These are phyloP conservation scores for Actenoides hombroni DNA, from an alignment of 2,113 vertebrate species.

Conservation along the genomic window DNA sequence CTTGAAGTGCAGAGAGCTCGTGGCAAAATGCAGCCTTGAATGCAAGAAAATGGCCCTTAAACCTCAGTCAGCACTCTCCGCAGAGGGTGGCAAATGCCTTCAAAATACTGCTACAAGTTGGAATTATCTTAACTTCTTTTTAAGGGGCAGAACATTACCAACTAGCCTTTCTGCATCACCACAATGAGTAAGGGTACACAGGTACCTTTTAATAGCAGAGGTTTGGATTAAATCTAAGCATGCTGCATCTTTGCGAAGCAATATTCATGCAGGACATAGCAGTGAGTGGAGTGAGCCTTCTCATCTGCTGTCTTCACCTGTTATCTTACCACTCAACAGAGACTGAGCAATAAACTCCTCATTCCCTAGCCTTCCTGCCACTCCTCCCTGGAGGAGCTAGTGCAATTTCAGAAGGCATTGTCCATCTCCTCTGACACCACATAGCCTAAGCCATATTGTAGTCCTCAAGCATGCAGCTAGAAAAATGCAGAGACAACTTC, in stretches of 20 bases:
- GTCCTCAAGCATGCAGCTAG: rapidly evolving
- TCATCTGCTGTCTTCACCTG: neutral
- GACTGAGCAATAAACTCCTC: neutral
- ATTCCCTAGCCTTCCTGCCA: neutral
- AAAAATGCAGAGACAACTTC: neutral
- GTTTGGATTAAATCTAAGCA: neutral
- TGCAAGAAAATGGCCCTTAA: neutral
- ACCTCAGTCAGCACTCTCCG: neutral
- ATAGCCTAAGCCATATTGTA: neutral
- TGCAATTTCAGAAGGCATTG: neutral
- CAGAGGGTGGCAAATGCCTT: neutral
- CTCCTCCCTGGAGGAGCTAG: neutral
- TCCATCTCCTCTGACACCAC: neutral
- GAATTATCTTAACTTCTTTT: neutral
- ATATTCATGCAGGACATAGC: neutral
- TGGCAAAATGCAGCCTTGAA: neutral
- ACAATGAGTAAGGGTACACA: neutral
- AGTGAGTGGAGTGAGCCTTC: neutral
- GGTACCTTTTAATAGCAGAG: neutral
- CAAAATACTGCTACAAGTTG: neutral
- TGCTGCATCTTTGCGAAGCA: neutral
- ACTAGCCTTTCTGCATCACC: neutral
- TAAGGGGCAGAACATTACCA: neutral
- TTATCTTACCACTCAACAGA: rapidly evolving
- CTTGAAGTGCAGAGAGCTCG: neutral